A percentile compares a stretch with the other conserved stretches of the same genome.
phyloP scores from a whole-genome alignment of 2,888 invertebrate species.

The Teinopalpus imperialis region DNA sequence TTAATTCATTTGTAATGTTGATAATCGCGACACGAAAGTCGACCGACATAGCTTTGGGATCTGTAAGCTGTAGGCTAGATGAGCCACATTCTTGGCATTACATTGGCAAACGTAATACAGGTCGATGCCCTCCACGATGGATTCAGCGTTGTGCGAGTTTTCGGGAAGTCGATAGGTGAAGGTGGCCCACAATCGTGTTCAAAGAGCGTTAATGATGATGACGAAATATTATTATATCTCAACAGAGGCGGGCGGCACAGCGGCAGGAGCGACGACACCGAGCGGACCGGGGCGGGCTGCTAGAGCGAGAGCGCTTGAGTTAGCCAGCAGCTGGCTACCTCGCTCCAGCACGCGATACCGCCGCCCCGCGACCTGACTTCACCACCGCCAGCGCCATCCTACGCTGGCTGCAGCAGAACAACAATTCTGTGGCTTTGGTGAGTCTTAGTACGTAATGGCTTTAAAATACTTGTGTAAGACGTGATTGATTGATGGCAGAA shows the following conservation, averaged over 20 bases:
- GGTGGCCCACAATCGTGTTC: too few species aligned
- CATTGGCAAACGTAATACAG: too few species aligned
- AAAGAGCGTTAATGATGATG: too few species aligned
- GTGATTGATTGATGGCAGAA: not conserved
- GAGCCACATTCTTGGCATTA: too few species aligned
- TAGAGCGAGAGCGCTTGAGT: constrained; percentile 80
- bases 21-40: too few species aligned
- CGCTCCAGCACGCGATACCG: constrained; percentile 84
- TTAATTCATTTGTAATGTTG: too few species aligned
- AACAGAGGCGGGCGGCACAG: constrained; percentile 65
- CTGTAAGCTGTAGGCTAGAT: too few species aligned
- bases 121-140: too few species aligned
- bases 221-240: too few species aligned
- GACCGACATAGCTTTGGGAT: too few species aligned
- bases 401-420: constrained; percentile 85
- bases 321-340: constrained; percentile 84
- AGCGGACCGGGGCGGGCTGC: constrained; percentile 70
- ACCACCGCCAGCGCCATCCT: constrained; percentile 84
- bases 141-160: too few species aligned
- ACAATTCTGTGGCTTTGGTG: constrained; percentile 69
- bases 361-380: constrained; percentile 86
- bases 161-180: too few species aligned
- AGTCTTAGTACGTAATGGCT: constrained; percentile 37
- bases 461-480: not conserved
- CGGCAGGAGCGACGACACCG: constrained; percentile 42